Evolutionary conservation across 2,797 vertebrate species (phyloP).

Genomic region (Eleutherodactylus coqui): DNA sequence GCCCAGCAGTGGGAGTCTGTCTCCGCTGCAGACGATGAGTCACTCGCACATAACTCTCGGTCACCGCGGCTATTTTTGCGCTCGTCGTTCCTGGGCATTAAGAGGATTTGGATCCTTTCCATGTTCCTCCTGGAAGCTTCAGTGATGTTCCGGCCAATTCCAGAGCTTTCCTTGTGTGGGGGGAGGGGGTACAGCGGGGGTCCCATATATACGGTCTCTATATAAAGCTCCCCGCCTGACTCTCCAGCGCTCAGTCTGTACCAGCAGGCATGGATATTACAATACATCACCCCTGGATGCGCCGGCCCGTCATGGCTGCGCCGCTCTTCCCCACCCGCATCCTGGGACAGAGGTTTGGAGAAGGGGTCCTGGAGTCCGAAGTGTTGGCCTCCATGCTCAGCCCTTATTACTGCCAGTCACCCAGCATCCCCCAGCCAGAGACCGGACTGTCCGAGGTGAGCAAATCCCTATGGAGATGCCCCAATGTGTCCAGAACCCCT

Average conservation of each 20-base stretch:
- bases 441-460: conserved; percentile 58
- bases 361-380: conserved; percentile 71
- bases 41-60: background rate
- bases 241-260: background rate
- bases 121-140: background rate
- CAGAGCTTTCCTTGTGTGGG: conserved; percentile 13
- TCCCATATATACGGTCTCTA: conserved; percentile 35
- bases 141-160: conserved; percentile 12
- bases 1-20: too few species aligned
- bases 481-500: too few species aligned
- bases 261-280: conserved; percentile 64
- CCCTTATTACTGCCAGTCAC: conserved; percentile 69
- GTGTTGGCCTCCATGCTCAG: conserved; percentile 67
- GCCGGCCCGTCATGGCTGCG: conserved; percentile 66
- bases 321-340: conserved; percentile 68
- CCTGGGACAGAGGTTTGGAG: conserved; percentile 74
- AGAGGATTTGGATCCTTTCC: conserved; percentile 35
- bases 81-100: too few species aligned
- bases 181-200: background rate
- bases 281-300: conserved; percentile 74
- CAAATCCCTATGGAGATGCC: too few species aligned
- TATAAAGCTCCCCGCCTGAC: background rate
- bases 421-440: conserved; percentile 67
- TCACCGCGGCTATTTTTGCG: conserved; percentile 30
- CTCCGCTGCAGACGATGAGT: background rate